phyloP scores from a whole-genome alignment of 2,797 vertebrate species.

The Pelodytes ibericus region DNA sequence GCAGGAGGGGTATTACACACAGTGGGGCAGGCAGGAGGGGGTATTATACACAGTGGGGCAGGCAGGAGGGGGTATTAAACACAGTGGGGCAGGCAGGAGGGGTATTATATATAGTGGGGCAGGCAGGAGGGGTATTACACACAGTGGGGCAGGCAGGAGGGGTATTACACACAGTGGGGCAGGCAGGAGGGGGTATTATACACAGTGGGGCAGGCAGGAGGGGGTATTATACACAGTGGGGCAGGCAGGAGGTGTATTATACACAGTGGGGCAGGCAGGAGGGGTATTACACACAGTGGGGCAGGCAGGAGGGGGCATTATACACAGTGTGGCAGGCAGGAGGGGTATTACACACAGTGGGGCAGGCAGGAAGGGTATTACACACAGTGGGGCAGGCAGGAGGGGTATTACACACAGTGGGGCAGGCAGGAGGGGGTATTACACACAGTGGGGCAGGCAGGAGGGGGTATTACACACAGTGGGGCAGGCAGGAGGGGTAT shows the following conservation, averaged over 20 bases:
- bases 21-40: too few relatives aligned
- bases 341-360: background rate
- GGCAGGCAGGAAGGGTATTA: background rate
- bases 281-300: too few relatives aligned
- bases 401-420: too few relatives aligned
- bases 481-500: background rate
- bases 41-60: too few relatives aligned
- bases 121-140: background rate
- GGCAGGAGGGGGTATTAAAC: too few relatives aligned
- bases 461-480: background rate
- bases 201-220: background rate
- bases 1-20: too few relatives aligned
- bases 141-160: background rate
- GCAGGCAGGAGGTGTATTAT: background rate
- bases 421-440: background rate
- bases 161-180: background rate
- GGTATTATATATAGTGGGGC: too few relatives aligned
- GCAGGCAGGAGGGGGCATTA: background rate
- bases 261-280: background rate
- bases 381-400: too few relatives aligned
- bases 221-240: background rate
- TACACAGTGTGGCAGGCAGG: background rate
- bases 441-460: background rate
- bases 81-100: too few relatives aligned
- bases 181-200: background rate